A percentile compares a stretch with the other conserved stretches of the same genome.
Evolutionary conservation across 2,113 vertebrate genomes (phyloP).

Genomic region (Nycticryphes semicollaris): DNA sequence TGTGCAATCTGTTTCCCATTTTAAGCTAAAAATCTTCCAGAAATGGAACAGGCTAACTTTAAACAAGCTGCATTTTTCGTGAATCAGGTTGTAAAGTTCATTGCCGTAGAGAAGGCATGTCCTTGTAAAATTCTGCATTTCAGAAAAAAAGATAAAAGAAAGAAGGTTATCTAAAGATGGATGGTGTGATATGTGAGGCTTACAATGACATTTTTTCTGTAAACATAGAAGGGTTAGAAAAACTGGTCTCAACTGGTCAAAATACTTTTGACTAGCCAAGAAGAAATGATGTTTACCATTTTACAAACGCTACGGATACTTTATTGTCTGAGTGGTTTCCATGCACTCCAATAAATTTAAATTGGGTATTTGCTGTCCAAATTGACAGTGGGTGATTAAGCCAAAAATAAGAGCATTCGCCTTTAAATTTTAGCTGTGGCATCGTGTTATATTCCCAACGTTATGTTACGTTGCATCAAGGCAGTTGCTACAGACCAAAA

Average conservation of each 20-base stretch:
- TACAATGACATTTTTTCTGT: constrained; percentile 52
- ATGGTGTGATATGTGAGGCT: neutral
- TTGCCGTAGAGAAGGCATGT: constrained; percentile 32
- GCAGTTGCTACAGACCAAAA: constrained; percentile 68
- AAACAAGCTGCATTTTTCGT: constrained; percentile 70
- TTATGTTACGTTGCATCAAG: constrained; percentile 63
- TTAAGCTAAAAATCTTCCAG: constrained; percentile 68
- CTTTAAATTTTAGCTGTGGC: constrained; percentile 74
- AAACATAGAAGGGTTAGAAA: constrained; percentile 48
- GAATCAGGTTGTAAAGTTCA: constrained; percentile 69
- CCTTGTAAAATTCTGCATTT: constrained; percentile 42
- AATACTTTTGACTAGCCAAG: constrained; percentile 60
- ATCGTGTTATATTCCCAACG: constrained; percentile 44
- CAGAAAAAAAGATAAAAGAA: neutral
- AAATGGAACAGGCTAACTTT: constrained; percentile 72
- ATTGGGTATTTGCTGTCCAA: constrained; percentile 73
- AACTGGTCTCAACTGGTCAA: constrained; percentile 51
- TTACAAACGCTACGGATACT: constrained; percentile 46
- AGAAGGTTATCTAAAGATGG: neutral
- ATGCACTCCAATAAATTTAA: constrained; percentile 74
- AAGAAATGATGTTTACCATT: constrained; percentile 69
- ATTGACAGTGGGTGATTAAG: constrained; percentile 69
- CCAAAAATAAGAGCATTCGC: constrained; percentile 71
- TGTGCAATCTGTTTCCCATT: constrained; percentile 75
- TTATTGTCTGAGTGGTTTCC: constrained; percentile 72